Base-by-base conservation (phyloP, 2,113 vertebrate genomes). In the Toxotes chatareus region DNA sequence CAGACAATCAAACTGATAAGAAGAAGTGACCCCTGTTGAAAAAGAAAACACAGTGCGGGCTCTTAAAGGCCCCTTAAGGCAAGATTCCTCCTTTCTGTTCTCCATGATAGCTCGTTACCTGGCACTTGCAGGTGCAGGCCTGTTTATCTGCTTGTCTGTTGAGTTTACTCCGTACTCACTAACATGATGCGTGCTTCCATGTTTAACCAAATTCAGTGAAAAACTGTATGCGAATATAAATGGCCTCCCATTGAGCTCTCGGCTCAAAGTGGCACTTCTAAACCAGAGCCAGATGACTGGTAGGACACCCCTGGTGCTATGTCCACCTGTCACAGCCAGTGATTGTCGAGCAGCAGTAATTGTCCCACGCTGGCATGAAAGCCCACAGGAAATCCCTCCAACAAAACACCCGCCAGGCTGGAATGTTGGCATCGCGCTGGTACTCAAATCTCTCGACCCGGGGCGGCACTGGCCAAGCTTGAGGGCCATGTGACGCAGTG, bases 321-420 rank as follows among this genome's bases (percentile, higher is more conserved):
- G 73, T 87, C 88, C 88, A 91, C 89, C 91, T 91, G 91, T 90
- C 91, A 83, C 76, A 61, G 78, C 64, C 77, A 3, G 81, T 82
- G 86, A 90, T 73, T 73, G 80, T 70, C 62, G 79, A 88, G 86
- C 81, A 65, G 83, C 85, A 86, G 68, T 91, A 91, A 94, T 91
- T 88, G 86, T 81, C 74, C 84, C 83, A 82, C 46, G n/a, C 85
- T 87, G 90, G 83, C 86, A 90, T 85, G 81, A 91, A 89, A 92
- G 80, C 79, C 77, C 62, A 87, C 89, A 92, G 89, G 91, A 94
- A 94, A 95, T 94, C 91, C 93, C 92, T 90, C 49, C 75, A 85
- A 93, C 91, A 92, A 94, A 94, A 93, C 80, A 49, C 63, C 87
- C 60, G 72, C 89, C 83, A 76, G 46, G 71, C 86, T 88, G 92